phyloP scores from a whole-genome alignment of 2,797 vertebrate genomes.

The Notoglanidium macrostoma region DNA sequence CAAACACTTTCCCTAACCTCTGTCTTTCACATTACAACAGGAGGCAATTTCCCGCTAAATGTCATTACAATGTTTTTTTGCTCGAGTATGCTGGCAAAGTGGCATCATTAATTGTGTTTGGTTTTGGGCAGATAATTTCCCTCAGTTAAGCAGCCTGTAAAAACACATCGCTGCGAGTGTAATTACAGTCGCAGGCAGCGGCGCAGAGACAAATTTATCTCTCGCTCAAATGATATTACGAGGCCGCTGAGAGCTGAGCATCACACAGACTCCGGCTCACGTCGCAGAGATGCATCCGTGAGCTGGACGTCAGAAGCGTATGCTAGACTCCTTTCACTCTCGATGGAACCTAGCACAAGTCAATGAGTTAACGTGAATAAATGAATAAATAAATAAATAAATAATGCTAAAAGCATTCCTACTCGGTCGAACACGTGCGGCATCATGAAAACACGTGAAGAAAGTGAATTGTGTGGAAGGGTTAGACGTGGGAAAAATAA shows the following conservation, averaged over 20 bases:
- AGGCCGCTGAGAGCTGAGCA: conserved; percentile 47
- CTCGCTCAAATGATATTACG: conserved; percentile 66
- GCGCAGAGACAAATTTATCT: conserved; percentile 75
- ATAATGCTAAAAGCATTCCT: neutral
- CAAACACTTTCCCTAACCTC: conserved; percentile 60
- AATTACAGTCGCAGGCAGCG: conserved; percentile 76
- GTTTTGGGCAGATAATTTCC: conserved; percentile 81
- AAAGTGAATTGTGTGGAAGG: neutral
- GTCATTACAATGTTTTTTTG: conserved; percentile 73
- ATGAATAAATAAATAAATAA: neutral
- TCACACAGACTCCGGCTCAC: conserved; percentile 56
- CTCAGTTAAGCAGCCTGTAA: conserved; percentile 79
- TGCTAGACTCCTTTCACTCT: conserved; percentile 37
- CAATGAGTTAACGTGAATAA: neutral
- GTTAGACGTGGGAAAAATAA: neutral
- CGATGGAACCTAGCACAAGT: conserved; percentile 25
- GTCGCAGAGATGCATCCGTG: conserved; percentile 68
- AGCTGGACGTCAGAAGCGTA: conserved; percentile 65
- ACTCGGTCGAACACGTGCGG: too few species aligned
- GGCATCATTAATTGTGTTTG: conserved; percentile 82
- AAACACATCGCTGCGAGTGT: conserved; percentile 76
- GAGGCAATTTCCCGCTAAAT: conserved; percentile 77
- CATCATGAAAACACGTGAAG: neutral
- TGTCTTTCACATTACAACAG: conserved; percentile 69
- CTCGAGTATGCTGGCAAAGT: conserved; percentile 71